Conservation (phyloP, 2,113 vertebrate genomes). For the Lonchura striata region DNA sequence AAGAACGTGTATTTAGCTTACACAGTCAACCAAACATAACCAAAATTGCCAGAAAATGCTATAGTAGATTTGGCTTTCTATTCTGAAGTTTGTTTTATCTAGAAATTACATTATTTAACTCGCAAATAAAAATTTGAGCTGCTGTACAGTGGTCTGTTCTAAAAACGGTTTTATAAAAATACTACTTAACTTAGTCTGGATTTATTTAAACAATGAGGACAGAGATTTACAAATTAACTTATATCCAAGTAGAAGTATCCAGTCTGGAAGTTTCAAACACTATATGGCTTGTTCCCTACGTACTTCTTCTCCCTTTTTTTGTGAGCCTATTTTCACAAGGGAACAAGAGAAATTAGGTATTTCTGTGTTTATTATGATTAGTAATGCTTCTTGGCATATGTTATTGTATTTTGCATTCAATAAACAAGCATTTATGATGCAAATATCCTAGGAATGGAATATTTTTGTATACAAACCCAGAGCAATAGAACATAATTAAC, state of each 20-base stretch:
- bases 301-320: not conserved
- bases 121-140: not conserved
- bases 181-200: not conserved
- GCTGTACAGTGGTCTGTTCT: not conserved
- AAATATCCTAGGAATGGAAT: not conserved
- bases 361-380: not conserved
- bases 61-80: not conserved
- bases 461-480: not conserved
- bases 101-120: not conserved
- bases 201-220: not conserved
- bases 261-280: not conserved
- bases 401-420: not conserved
- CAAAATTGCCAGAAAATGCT: conserved; percentile 2
- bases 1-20: not conserved
- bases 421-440: not conserved
- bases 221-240: not conserved
- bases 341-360: not conserved
- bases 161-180: not conserved
- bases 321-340: not conserved
- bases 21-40: conserved; percentile 4
- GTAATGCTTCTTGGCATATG: not conserved
- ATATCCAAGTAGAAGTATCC: not conserved
- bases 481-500: not conserved
- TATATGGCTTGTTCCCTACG: not conserved
- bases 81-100: not conserved